phyloP scores from a whole-genome alignment of 2,888 invertebrate species.

The Alloscopus bannaensis region DNA sequence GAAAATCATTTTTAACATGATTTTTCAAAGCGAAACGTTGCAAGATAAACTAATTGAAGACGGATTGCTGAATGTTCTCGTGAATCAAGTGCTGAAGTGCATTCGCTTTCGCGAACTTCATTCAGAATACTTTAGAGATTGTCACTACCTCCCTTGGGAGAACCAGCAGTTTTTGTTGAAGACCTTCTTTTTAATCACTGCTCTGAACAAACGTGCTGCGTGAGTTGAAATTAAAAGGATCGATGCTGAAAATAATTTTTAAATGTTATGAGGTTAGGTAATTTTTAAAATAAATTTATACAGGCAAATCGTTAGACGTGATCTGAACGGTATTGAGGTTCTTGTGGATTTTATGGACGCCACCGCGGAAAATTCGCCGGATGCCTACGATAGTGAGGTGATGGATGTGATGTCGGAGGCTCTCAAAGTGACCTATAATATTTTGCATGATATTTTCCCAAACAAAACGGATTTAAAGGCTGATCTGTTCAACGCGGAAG shows the following conservation, averaged over 20 bases:
- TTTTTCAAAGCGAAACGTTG: conserved; percentile 84
- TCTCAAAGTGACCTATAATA: conserved; percentile 86
- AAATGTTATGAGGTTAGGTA: neutral
- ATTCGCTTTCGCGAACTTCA: too few relatives aligned
- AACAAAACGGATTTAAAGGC: conserved; percentile 31
- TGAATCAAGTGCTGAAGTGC: conserved; percentile 84
- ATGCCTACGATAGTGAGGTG: conserved; percentile 78
- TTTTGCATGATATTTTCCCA: conserved; percentile 74
- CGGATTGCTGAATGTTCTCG: conserved; percentile 83
- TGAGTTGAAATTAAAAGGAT: conserved; percentile 56
- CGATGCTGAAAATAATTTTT: neutral
- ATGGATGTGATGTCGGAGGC: conserved; percentile 84
- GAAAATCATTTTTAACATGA: conserved; percentile 92
- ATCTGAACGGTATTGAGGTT: conserved; percentile 83
- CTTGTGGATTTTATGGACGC: conserved; percentile 83
- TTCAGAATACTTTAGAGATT: too few relatives aligned
- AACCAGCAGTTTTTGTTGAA: conserved; percentile 92
- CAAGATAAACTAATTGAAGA: conserved; percentile 80
- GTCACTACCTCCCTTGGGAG: conserved; percentile 81
- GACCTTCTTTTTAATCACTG: conserved; percentile 91
- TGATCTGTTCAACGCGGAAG: conserved; percentile 12
- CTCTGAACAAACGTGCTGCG: conserved; percentile 83
- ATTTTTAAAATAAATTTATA: conserved; percentile 25
- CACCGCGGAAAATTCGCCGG: conserved; percentile 77
- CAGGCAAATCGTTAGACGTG: conserved; percentile 81